Conservation (phyloP, 92 coral and sea anemone genomes). For the Zoanthus gigantus region DNA sequence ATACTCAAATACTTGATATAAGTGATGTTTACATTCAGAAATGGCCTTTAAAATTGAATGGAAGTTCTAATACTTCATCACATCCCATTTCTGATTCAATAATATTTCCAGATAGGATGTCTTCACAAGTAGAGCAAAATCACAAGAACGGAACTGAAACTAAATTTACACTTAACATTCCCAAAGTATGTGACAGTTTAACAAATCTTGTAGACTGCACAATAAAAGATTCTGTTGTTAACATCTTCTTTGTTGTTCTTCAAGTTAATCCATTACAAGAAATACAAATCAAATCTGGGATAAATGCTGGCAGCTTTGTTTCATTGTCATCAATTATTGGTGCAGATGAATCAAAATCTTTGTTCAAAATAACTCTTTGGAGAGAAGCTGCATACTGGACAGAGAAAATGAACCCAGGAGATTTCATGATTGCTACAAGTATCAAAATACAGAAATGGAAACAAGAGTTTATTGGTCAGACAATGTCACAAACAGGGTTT, state of each 20-base stretch:
- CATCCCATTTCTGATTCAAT: neutral
- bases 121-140: neutral
- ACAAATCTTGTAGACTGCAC: constrained; percentile 69
- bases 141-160: neutral
- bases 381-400: constrained; percentile 88
- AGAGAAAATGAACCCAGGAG: constrained; percentile 73
- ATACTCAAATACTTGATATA: constrained; percentile 63
- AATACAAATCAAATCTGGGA: constrained; percentile 82
- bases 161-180: constrained; percentile 2
- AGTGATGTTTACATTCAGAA: constrained; percentile 77
- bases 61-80: neutral
- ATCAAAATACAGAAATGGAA: constrained; percentile 86
- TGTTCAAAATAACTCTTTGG: constrained; percentile 89
- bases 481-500: constrained; percentile 68
- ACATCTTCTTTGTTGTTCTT: constrained; percentile 75
- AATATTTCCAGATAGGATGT: neutral
- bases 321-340: constrained; percentile 82
- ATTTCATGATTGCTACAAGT: constrained; percentile 77
- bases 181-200: constrained; percentile 66
- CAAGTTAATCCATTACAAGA: constrained; percentile 91
- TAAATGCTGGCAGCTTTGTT: constrained; percentile 75
- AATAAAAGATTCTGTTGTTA: constrained; percentile 56
- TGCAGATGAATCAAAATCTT: constrained; percentile 84
- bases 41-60: neutral
- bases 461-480: constrained; percentile 85